phyloP scores from a whole-genome alignment of 2,888 invertebrate genomes.

The Epsilonema sp. region DNA sequence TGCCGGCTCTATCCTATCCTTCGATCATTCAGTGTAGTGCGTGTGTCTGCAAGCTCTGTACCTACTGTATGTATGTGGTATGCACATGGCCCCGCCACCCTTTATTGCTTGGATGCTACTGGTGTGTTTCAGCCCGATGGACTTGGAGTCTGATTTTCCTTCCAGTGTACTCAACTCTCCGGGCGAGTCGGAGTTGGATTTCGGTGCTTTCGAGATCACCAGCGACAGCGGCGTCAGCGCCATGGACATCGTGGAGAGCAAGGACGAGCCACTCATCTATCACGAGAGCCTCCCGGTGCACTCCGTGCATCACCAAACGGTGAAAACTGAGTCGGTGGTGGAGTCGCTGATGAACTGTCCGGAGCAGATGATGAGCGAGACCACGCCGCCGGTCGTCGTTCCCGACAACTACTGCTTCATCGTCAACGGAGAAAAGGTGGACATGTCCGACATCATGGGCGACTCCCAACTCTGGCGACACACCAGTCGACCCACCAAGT shows the following conservation, averaged over 20 bases:
- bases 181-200: slow-evolving; percentile 6
- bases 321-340: slow-evolving; percentile 28
- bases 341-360: slow-evolving; percentile 26
- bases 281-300: slow-evolving; percentile 25
- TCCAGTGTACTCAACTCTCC: neutral
- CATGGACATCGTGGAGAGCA: slow-evolving; percentile 2
- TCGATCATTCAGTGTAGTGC: no score
- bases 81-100: no score
- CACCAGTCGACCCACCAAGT: slow-evolving; percentile 25
- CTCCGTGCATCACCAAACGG: slow-evolving; percentile 26
- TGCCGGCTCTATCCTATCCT: no score
- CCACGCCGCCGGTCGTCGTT: slow-evolving; percentile 23
- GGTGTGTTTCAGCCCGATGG: slow-evolving; percentile 4
- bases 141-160: slow-evolving; percentile 1
- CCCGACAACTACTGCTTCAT: slow-evolving; percentile 28
- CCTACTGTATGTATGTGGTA: no score
- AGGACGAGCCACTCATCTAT: slow-evolving; percentile 1
- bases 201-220: slow-evolving; percentile 24
- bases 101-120: no score
- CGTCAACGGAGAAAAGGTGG: slow-evolving; percentile 24
- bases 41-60: no score
- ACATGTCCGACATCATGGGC: slow-evolving; percentile 24
- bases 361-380: slow-evolving; percentile 18
- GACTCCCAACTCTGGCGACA: slow-evolving; percentile 27
- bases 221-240: neutral